Conservation (phyloP, 2,888 invertebrate species). For the Tupiocoris notatus region DNA sequence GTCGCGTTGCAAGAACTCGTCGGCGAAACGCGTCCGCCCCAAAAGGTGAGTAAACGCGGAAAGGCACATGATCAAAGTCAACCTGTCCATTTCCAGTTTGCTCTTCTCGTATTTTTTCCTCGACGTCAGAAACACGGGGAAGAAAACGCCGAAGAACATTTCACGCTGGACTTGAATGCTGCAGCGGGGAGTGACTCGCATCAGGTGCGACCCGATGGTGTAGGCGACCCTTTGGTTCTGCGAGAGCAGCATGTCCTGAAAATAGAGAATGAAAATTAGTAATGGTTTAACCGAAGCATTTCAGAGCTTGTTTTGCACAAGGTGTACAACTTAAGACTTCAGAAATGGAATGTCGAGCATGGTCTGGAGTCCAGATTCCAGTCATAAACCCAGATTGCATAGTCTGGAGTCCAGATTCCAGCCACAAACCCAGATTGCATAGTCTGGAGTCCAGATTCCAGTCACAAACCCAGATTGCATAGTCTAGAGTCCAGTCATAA, state of each 20-base stretch:
- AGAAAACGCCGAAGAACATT: conserved; percentile 62
- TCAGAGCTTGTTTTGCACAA: no score
- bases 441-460: no score
- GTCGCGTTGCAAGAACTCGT: conserved; percentile 61
- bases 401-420: no score
- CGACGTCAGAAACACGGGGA: conserved; percentile 62
- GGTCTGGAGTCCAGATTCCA: no score
- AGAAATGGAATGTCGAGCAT: no score
- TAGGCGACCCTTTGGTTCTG: conserved; percentile 61
- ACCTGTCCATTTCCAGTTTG: conserved; percentile 58
- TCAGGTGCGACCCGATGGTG: conserved; percentile 60
- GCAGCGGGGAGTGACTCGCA: conserved; percentile 61
- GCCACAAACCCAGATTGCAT: no score
- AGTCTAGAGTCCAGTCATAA: no score
- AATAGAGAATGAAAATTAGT: conserved; percentile 53
- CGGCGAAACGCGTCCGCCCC: conserved; percentile 59
- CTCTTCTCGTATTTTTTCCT: conserved; percentile 58
- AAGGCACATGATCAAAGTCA: conserved; percentile 62
- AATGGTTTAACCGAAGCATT: no score
- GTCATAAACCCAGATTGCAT: no score
- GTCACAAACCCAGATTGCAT: no score
- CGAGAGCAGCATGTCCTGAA: conserved; percentile 58
- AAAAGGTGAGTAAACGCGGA: conserved; percentile 62
- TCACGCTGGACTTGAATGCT: conserved; percentile 60
- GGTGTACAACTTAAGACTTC: no score